Evolutionary conservation across 2,888 invertebrate species (phyloP), one percentile per base, ranked within the genome.

Genomic region (Lamellibrachia columna): DNA sequence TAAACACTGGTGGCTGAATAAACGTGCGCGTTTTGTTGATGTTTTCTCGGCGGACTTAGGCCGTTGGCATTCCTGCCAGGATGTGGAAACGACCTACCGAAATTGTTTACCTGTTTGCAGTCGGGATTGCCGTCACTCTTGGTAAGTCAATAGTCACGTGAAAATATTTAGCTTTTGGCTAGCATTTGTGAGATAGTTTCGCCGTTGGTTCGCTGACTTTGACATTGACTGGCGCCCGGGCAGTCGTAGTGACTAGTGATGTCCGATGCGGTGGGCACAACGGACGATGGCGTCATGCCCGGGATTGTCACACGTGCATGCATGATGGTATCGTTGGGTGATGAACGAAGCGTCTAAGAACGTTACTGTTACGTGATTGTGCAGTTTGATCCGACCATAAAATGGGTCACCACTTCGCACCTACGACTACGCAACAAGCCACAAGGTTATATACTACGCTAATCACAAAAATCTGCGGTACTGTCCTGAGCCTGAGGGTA

Each of bases 31-130:
- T 75, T 75, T 75, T 75, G 75, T 75, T 75, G 75, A 75, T 75
- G 75, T 75, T 75, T 75, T 75, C 75, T 75, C 75, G 75, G 22
- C 75, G 75, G 75, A 75, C 75, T 75, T 75, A 75, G 75, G 22
- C 22, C 75, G 75, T 75, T 75, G 75, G 75, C 75, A 22, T 75
- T 75, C 75, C 75, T 75, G 75, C 75, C 75, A 75, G 75, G 22
- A 75, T 75, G 75, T 75, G 75, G 75, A 75, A n/a, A 75, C 75
- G 75, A 15, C 75, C 6, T 75, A 4, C 75, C 15, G 75, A 75
- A 75, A 75, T 75, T 75, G 22, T 75, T 75, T 75, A 75, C 75
- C 75, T 75, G 75, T 75, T 75, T 75, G 75, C 75, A 75, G 75
- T 75, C 22, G 15, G 75, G 75, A 75, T 75, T 75, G 75, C 75